These are phyloP conservation scores for Sturnus vulgaris DNA, from an alignment of 2,113 vertebrate genomes.

Conservation along the genomic window DNA sequence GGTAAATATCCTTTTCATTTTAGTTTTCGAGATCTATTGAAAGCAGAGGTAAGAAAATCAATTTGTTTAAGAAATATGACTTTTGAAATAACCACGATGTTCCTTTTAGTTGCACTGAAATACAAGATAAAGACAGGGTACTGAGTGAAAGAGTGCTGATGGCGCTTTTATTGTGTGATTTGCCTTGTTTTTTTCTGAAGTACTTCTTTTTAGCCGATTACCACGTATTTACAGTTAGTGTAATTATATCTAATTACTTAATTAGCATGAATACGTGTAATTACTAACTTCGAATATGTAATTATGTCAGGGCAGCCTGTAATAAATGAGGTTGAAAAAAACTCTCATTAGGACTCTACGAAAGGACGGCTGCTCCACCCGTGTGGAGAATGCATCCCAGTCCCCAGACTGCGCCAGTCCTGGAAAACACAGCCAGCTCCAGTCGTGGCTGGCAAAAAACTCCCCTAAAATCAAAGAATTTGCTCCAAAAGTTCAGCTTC, in stretches of 20 bases:
- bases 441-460: not conserved
- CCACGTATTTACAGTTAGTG: slow-evolving; percentile 71
- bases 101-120: slow-evolving; percentile 23
- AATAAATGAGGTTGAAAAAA: slow-evolving; percentile 61
- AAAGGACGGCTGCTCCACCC: slow-evolving; percentile 49
- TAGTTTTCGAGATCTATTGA: not conserved
- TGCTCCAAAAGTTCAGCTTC: not conserved
- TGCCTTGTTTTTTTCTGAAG: slow-evolving; percentile 58
- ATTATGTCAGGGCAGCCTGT: slow-evolving; percentile 62
- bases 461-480: not conserved
- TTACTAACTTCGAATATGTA: slow-evolving; percentile 69
- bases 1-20: not conserved
- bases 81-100: slow-evolving; percentile 21
- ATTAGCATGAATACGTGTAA: slow-evolving; percentile 72
- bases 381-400: not conserved
- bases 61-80: not conserved
- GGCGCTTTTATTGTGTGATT: slow-evolving; percentile 53
- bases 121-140: slow-evolving; percentile 23
- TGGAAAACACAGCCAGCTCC: not conserved
- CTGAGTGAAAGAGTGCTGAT: slow-evolving; percentile 43
- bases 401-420: slow-evolving; percentile 1
- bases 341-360: slow-evolving; percentile 16
- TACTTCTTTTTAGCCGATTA: slow-evolving; percentile 70
- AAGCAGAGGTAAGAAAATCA: not conserved
- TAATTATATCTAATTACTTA: slow-evolving; percentile 76